Conservation (phyloP, 2,888 invertebrate species). For the Drosophila nigricruria region DNA sequence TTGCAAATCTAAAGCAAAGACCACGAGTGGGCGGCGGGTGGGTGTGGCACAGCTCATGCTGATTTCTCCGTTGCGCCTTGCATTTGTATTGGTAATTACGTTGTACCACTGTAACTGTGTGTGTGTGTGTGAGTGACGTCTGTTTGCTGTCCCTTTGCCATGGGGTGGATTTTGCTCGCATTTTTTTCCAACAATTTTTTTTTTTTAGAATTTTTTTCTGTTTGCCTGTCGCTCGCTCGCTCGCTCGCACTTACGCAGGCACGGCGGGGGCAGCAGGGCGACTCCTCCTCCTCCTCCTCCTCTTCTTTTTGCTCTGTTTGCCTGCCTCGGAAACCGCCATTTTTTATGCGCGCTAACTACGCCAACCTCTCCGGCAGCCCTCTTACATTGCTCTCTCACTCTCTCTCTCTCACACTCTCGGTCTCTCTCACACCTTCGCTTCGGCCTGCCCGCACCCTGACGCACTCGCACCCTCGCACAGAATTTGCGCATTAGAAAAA, state of each 20-base stretch:
- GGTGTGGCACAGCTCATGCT: slow-evolving; percentile 34
- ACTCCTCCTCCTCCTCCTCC: background rate
- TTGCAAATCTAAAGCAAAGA: slow-evolving; percentile 48
- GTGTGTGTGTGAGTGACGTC: slow-evolving; percentile 57
- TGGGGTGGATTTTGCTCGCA: slow-evolving; percentile 68
- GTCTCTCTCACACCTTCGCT: slow-evolving; percentile 15
- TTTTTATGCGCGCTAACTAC: slow-evolving; percentile 73
- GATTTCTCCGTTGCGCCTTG: slow-evolving; percentile 63
- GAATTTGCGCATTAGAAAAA: slow-evolving; percentile 70
- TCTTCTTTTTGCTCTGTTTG: slow-evolving; percentile 51
- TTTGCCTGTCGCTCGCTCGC: slow-evolving; percentile 35
- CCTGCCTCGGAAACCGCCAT: slow-evolving; percentile 80
- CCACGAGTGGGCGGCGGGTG: slow-evolving; percentile 8
- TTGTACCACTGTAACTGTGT: slow-evolving; percentile 23
- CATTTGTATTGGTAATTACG: slow-evolving; percentile 77
- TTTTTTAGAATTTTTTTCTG: slow-evolving; percentile 51
- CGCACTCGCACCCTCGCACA: slow-evolving; percentile 34
- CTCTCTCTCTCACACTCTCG: slow-evolving; percentile 1
- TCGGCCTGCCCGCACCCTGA: slow-evolving; percentile 24
- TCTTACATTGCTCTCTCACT: background rate
- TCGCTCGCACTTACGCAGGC: slow-evolving; percentile 30
- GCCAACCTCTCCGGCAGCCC: slow-evolving; percentile 44
- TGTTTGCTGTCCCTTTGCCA: slow-evolving; percentile 70
- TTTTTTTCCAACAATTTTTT: slow-evolving; percentile 51
- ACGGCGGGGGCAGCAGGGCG: slow-evolving; percentile 17